Percentiles rank a stretch among this genome's conserved stretches.
phyloP scores from a whole-genome alignment of 2,888 invertebrate genomes.

The Tetheella fluctuosa region DNA sequence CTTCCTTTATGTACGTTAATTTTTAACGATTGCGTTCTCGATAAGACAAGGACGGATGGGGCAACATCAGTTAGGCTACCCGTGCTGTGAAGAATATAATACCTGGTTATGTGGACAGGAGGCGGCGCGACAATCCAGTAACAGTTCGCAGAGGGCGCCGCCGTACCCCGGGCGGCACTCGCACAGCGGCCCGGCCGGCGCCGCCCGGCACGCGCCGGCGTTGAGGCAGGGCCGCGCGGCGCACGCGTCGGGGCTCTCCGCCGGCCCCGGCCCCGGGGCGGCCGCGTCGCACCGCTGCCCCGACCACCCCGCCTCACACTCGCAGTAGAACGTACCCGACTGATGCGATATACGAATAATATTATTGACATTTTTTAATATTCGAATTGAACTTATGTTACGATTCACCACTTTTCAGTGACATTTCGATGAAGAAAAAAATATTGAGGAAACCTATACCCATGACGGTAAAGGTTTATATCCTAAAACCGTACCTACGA shows the following conservation, averaged over 20 bases:
- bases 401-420: no score
- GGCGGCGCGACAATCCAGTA: constrained; percentile 86
- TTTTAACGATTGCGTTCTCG: no score
- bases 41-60: no score
- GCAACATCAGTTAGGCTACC: no score
- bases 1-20: no score
- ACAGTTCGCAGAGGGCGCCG: constrained; percentile 86
- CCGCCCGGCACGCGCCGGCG: constrained; percentile 84
- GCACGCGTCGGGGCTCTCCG: constrained; percentile 75
- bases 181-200: constrained; percentile 70
- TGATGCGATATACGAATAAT: constrained; percentile 21
- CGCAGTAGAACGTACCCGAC: constrained; percentile 85
- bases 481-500: no score
- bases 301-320: constrained; percentile 88
- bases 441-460: no score
- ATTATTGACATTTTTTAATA: no score
- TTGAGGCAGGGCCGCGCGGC: constrained; percentile 85
- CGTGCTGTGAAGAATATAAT: background rate
- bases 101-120: constrained; percentile 58
- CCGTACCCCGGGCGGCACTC: constrained; percentile 87
- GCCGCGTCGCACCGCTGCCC: constrained; percentile 68
- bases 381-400: no score
- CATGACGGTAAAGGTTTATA: no score
- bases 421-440: no score
- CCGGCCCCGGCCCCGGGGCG: constrained; percentile 61